Evolutionary conservation across 2,888 invertebrate species (phyloP).

Genomic region (Yponomeuta cagnagella): DNA sequence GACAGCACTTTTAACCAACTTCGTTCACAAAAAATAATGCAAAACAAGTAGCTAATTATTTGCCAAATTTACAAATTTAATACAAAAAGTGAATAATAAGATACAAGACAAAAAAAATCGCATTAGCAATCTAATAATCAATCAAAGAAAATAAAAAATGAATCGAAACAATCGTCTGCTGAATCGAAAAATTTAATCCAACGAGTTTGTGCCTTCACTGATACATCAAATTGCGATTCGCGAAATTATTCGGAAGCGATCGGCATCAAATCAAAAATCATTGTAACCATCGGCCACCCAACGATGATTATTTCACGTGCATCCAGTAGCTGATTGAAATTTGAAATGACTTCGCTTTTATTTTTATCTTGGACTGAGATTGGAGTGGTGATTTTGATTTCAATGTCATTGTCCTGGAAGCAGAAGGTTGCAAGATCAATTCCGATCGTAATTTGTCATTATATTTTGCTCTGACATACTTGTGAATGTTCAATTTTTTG

Average conservation of each 20-base stretch:
- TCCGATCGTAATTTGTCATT: background rate
- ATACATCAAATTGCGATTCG: constrained; percentile 11
- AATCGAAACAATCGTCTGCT: background rate
- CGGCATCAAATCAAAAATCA: background rate
- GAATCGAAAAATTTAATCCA: constrained; percentile 11
- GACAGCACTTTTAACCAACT: too few relatives aligned
- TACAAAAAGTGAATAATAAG: too few relatives aligned
- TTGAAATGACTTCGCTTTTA: constrained; percentile 7
- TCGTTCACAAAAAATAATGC: too few relatives aligned
- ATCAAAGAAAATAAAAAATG: background rate
- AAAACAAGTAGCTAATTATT: too few relatives aligned
- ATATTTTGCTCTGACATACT: too few relatives aligned
- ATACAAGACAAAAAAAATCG: background rate
- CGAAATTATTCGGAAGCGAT: constrained; percentile 13
- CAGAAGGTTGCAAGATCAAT: background rate
- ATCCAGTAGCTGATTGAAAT: constrained; percentile 9
- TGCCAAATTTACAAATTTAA: too few relatives aligned
- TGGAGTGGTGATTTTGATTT: background rate
- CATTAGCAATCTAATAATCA: background rate
- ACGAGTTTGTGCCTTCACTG: constrained; percentile 16
- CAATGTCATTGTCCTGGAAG: background rate
- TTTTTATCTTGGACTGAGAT: constrained; percentile 5
- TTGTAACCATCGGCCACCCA: constrained; percentile 10
- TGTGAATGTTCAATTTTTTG: too few relatives aligned
- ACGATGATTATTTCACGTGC: constrained; percentile 12